These are phyloP conservation scores for Mungos mungo DNA, from an alignment of 2,113 vertebrate species.

Conservation along the genomic window DNA sequence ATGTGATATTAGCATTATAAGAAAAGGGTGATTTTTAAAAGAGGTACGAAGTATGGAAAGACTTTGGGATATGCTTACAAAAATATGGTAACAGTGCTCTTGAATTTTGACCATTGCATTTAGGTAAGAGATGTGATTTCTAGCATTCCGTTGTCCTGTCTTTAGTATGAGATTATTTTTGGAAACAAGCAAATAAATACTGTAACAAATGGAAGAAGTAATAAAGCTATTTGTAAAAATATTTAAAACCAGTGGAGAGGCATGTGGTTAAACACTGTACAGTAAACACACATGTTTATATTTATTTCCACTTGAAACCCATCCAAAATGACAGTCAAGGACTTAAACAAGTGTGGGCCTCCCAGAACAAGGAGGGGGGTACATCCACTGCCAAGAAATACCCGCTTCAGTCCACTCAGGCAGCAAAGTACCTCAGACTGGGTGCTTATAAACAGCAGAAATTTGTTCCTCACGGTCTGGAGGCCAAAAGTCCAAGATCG, in stretches of 20 bases:
- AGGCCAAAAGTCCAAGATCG: neutral
- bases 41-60: neutral
- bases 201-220: neutral
- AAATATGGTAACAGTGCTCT: neutral
- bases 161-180: neutral
- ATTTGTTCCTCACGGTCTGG: fast-evolving
- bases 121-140: neutral
- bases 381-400: fast-evolving
- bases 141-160: neutral
- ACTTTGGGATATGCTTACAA: neutral
- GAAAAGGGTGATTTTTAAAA: neutral
- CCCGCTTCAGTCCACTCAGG: fast-evolving
- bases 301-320: slow-evolving; percentile 29
- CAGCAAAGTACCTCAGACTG: too few species aligned
- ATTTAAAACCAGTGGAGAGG: neutral
- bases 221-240: slow-evolving; percentile 36
- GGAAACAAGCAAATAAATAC: neutral
- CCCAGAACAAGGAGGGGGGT: neutral
- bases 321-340: slow-evolving; percentile 50
- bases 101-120: neutral
- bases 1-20: neutral
- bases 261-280: slow-evolving; percentile 17
- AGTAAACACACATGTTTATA: neutral
- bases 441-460: neutral
- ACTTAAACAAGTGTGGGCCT: neutral